phyloP scores from a whole-genome alignment of 2,113 vertebrate species.

The Hemibagrus wyckioides region DNA sequence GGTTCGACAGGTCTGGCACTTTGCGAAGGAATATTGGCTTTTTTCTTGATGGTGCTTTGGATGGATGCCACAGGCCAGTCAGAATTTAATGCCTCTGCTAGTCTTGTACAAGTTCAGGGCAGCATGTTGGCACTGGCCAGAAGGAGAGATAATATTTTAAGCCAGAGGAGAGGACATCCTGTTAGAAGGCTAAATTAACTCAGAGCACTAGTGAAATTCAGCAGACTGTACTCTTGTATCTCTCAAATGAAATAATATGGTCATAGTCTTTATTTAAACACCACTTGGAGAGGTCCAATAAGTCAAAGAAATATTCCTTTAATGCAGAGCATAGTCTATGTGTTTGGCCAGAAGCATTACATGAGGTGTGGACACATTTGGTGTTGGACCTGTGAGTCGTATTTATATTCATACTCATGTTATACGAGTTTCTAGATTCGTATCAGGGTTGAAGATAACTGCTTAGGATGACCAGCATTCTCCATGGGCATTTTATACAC shows the following conservation, averaged over 20 bases:
- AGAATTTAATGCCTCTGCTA: slow-evolving; percentile 64
- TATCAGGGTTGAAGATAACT: not conserved
- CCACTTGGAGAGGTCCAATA: not conserved
- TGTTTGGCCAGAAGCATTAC: not conserved
- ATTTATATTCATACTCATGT: slow-evolving; percentile 37
- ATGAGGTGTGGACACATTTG: not conserved
- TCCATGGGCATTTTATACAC: not conserved
- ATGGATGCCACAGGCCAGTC: slow-evolving; percentile 60
- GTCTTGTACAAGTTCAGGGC: slow-evolving; percentile 57
- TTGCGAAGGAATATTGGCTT: slow-evolving; percentile 65
- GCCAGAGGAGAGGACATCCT: slow-evolving; percentile 28
- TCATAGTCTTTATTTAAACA: not conserved
- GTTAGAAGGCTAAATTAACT: slow-evolving; percentile 25
- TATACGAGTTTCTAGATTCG: slow-evolving; percentile 14
- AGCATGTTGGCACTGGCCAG: slow-evolving; percentile 47
- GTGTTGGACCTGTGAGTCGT: slow-evolving; percentile 12
- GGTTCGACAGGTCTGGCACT: slow-evolving; percentile 61
- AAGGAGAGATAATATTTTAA: slow-evolving; percentile 49
- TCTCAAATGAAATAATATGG: not conserved
- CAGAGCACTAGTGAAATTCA: not conserved
- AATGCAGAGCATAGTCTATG: not conserved
- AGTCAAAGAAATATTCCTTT: not conserved
- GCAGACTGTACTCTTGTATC: not conserved
- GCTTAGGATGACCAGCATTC: not conserved
- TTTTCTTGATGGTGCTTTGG: slow-evolving; percentile 62